Evolutionary conservation across 2,797 vertebrate species (phyloP), one percentile per base, ranked within the genome.

Genomic region (Parauchenoglanis punctatus): DNA sequence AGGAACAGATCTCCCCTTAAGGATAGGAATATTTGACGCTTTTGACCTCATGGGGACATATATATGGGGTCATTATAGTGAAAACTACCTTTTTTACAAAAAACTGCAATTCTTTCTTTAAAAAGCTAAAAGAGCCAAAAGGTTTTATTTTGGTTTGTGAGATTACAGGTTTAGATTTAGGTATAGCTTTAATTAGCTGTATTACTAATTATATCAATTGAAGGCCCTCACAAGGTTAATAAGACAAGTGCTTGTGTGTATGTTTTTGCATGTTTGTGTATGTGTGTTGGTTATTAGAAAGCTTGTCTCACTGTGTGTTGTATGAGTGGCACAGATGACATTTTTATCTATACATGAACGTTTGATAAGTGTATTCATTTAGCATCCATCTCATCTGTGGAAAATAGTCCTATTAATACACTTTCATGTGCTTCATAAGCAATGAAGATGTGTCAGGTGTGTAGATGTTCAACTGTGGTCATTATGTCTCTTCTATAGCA

Each of bases 401-500:
- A 58, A 76, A 70, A 44, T n/a, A 77, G 67, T 56, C 52, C 40
- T 56, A 65, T 77, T 77, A 77, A 87, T 86, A 59, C 31, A 75
- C 58, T 81, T 88, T 85, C 70, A 85, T 54, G 23, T 86, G 85
- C 86, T 87, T 84, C 77, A 88, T 91, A 59, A 87, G 75, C 78
- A 77, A 18, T 13, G 40, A 52, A 87, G 31, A 35, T 23, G 11
- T 0, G 0, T 59, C 23, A 20, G 76, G 70, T n/a, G 13, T 75
- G 15, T 61, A 63, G 35, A 35, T 46, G 25, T 75, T 61, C 54
- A 63, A 88, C 67, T 78, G 17, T 56, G 86, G 89, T 89, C 89
- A 92, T 91, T 92, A 91, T 89, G 89, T 75, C 83, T 88, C 46
- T 76, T 89, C 85, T 83, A 40, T 49, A 89, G 77, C 63, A 58